Base-by-base conservation (phyloP, 2,113 vertebrate genomes). In the Sebastes fasciatus region DNA sequence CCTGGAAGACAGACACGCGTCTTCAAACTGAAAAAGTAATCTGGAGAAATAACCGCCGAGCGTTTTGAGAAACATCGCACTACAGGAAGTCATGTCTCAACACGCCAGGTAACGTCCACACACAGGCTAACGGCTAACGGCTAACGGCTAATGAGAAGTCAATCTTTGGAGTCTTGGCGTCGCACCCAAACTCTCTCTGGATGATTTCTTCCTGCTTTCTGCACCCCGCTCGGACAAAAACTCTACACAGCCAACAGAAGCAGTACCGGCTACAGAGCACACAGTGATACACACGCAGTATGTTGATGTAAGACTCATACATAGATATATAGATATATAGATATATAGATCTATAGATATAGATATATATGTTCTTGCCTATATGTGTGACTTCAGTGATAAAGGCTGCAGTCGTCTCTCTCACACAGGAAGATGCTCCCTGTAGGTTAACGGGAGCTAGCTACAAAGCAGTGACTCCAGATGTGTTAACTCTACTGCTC, bases 111-210 rank as follows among this genome's bases (percentile, higher is more conserved):
- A 48, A 76, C 60, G 57, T 54, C 80, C 23, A 63, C 23, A 57
- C 48, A 34, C 71, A 57, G 13, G 77, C 75, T 86, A 85, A 67
- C 3, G 43, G 61, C 61, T 43, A 34, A 34, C 1, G 26, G 84
- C 72, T 77, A 64, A 74, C n/a, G 3, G 68, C 61, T 81, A 83
- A 80, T 3, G 1, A 8, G 16, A 23, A 80, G 45, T 83, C 45
- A 57, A 71, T 87, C 89, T 89, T 82, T 87, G 89, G 84, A 80
- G 76, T 77, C 5, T 21, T 61, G 34, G 74, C 2, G 76, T 79
- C 42, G 48, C n/a, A 43, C 40, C 46, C 34, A 82, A 92, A 79
- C 80, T 74, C 69, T 76, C 79, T 88, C 80, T 4, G 2, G 51
- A 69, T 82, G 86, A 88, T 87, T 87, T 81, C 57, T 60, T 43